phyloP scores from a whole-genome alignment of 2,113 vertebrate genomes.

The Rhodinocichla rosea region DNA sequence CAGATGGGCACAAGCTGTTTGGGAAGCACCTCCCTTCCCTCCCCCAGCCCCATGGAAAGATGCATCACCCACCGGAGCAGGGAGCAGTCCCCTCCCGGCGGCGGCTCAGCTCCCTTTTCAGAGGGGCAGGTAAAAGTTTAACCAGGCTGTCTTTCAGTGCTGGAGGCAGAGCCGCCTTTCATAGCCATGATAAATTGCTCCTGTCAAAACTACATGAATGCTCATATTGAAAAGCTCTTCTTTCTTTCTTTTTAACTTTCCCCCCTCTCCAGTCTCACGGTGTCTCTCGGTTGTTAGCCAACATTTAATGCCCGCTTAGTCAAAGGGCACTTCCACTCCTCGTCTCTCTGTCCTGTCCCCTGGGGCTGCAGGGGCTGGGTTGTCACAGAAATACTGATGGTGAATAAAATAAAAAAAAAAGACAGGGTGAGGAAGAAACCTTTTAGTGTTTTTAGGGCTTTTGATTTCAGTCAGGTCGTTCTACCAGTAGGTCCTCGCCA shows the following conservation, averaged over 20 bases:
- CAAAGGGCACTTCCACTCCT: conserved; percentile 69
- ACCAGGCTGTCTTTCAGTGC: conserved; percentile 79
- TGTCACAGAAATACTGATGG: conserved; percentile 35
- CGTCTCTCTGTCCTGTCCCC: conserved; percentile 61
- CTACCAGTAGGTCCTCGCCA: background rate
- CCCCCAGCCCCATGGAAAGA: background rate
- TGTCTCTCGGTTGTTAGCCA: conserved; percentile 74
- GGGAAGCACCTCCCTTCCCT: conserved; percentile 20
- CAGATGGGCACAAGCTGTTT: conserved; percentile 75
- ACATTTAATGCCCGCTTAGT: conserved; percentile 75
- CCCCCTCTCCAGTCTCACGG: conserved; percentile 68
- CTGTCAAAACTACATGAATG: conserved; percentile 80
- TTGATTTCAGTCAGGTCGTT: background rate
- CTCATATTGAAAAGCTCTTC: conserved; percentile 81
- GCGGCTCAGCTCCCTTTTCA: conserved; percentile 67
- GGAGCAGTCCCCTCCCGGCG: conserved; percentile 66
- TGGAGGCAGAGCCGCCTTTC: conserved; percentile 73
- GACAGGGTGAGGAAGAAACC: background rate
- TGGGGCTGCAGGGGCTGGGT: conserved; percentile 41
- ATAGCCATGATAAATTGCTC: conserved; percentile 76
- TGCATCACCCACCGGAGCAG: conserved; percentile 48
- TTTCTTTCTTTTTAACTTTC: conserved; percentile 72
- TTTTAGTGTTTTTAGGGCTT: background rate
- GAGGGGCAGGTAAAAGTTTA: conserved; percentile 92
- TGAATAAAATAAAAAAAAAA: background rate